Evolutionary conservation across 2,888 invertebrate species (phyloP).

Genomic region (Buathra laborator): DNA sequence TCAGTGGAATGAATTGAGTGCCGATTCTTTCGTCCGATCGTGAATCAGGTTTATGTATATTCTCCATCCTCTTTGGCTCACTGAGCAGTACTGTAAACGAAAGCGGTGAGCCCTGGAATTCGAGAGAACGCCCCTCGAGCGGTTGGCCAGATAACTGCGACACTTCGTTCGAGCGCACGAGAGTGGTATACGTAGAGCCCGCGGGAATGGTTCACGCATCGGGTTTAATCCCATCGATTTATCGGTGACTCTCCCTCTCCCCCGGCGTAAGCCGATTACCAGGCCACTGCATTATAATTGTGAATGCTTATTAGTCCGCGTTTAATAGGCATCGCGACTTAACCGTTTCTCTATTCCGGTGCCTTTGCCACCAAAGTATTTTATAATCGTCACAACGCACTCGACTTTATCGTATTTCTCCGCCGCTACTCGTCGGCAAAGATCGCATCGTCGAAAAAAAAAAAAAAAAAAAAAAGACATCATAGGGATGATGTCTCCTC

Average conservation of each 20-base stretch:
- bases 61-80: neutral
- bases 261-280: slow-evolving; percentile 76
- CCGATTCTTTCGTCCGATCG: slow-evolving; percentile 44
- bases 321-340: slow-evolving; percentile 64
- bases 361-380: neutral
- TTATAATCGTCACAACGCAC: slow-evolving; percentile 24
- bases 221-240: slow-evolving; percentile 78
- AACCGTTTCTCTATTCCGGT: slow-evolving; percentile 33
- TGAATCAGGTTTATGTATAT: slow-evolving; percentile 46
- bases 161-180: slow-evolving; percentile 31
- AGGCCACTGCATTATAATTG: slow-evolving; percentile 77
- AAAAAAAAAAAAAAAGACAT: slow-evolving; percentile 29
- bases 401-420: neutral
- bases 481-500: slow-evolving; percentile 49
- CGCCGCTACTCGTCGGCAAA: neutral
- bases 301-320: slow-evolving; percentile 73
- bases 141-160: slow-evolving; percentile 25
- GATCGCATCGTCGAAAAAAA: neutral
- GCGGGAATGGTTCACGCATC: slow-evolving; percentile 66
- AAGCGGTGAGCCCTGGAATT: slow-evolving; percentile 58
- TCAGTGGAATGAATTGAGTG: slow-evolving; percentile 5
- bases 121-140: neutral
- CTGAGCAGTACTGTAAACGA: slow-evolving; percentile 61
- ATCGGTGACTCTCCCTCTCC: slow-evolving; percentile 68
- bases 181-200: slow-evolving; percentile 26